Percentiles rank a stretch among this genome's conserved stretches.
phyloP scores from a whole-genome alignment of 1,140 invertebrate species.

The Drosophila arawakana region DNA sequence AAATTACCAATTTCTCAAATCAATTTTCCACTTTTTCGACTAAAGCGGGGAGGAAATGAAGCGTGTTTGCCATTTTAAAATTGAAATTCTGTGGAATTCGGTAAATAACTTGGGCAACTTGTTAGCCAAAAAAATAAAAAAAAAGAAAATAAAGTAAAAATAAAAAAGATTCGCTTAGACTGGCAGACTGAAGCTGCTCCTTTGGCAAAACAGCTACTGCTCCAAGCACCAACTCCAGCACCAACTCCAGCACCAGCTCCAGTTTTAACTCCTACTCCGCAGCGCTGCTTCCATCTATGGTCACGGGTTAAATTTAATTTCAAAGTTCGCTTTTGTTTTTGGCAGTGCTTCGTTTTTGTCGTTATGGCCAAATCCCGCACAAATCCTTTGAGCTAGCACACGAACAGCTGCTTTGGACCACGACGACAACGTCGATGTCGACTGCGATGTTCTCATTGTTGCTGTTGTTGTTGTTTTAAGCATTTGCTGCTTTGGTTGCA shows the following conservation, averaged over 20 bases:
- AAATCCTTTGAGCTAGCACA: slow-evolving; percentile 80
- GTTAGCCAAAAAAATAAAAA: slow-evolving; percentile 20
- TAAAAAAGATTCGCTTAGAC: slow-evolving; percentile 56
- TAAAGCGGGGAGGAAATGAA: slow-evolving; percentile 24
- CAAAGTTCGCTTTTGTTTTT: slow-evolving; percentile 71
- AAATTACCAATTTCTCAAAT: slow-evolving; percentile 61
- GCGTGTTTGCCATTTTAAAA: slow-evolving; percentile 59
- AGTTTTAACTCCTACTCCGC: not conserved
- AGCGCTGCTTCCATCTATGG: slow-evolving; percentile 1
- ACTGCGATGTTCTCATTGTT: slow-evolving; percentile 1
- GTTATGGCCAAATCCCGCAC: slow-evolving; percentile 78
- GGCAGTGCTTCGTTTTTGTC: slow-evolving; percentile 67
- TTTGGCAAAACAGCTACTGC: not conserved
- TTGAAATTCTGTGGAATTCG: slow-evolving; percentile 59
- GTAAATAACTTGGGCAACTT: slow-evolving; percentile 46
- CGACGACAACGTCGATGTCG: slow-evolving; percentile 7
- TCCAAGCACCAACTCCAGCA: not conserved
- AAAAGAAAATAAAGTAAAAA: not conserved
- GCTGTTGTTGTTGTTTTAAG: slow-evolving; percentile 62
- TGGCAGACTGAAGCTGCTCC: slow-evolving; percentile 27
- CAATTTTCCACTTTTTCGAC: slow-evolving; percentile 51
- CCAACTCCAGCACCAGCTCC: not conserved
- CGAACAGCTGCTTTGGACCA: slow-evolving; percentile 73
- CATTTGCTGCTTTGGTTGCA: slow-evolving; percentile 71
- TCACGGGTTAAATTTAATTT: slow-evolving; percentile 79